Evolutionary conservation across 2,888 invertebrate genomes (phyloP).

Genomic region (Campopleginae sp.): DNA sequence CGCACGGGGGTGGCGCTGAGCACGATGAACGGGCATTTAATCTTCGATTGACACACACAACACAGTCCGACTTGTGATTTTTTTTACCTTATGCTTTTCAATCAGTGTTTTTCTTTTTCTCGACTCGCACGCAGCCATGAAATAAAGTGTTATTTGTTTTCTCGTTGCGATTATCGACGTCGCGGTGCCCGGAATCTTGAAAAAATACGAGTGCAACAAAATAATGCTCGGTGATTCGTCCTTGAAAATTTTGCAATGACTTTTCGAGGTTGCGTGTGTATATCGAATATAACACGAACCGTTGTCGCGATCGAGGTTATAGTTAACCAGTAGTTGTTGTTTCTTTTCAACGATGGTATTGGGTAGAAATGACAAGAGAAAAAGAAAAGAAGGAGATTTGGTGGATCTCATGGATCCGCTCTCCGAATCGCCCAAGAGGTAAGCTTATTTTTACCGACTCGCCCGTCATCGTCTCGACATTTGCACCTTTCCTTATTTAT

Average conservation of each 20-base stretch:
- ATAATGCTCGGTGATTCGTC: neutral
- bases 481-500: constrained; percentile 41
- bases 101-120: neutral
- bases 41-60: constrained; percentile 60
- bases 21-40: constrained; percentile 61
- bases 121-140: neutral
- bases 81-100: constrained; percentile 10
- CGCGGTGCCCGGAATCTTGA: neutral
- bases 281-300: neutral
- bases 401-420: constrained; percentile 83
- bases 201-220: neutral
- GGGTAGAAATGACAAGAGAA: constrained; percentile 82
- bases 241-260: neutral
- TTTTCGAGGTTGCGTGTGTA: neutral
- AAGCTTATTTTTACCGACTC: constrained; percentile 22
- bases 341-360: constrained; percentile 80
- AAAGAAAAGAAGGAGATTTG: constrained; percentile 82
- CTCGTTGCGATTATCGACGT: neutral
- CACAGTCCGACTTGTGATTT: constrained; percentile 57
- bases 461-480: too few species aligned
- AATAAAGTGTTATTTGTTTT: neutral
- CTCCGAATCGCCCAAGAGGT: constrained; percentile 82
- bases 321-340: constrained; percentile 8
- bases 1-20: constrained; percentile 7
- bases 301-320: constrained; percentile 31